Conservation (phyloP, 2,113 vertebrate genomes). For the Centropus bengalensis region DNA sequence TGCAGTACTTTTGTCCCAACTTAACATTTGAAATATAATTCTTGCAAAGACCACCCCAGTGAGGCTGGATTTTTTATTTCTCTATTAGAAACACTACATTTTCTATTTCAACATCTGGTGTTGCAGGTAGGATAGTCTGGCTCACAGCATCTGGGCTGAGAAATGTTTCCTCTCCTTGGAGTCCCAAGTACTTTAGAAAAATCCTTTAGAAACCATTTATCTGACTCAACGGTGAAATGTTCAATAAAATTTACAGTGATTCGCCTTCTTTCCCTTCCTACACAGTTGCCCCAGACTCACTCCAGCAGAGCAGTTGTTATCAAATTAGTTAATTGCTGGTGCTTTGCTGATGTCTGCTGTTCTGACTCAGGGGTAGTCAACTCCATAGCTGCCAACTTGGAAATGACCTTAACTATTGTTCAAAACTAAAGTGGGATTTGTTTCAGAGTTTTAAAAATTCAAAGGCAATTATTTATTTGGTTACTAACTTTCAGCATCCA, state of each 20-base stretch:
- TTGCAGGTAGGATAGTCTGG: not conserved
- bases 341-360: slow-evolving; percentile 50
- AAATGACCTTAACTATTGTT: not conserved
- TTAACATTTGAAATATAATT: not conserved
- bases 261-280: not conserved
- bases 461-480: not conserved
- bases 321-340: slow-evolving; percentile 38
- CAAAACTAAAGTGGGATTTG: not conserved
- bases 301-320: slow-evolving; percentile 50
- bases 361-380: not conserved
- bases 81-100: not conserved
- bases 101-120: slow-evolving; percentile 10
- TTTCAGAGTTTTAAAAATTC: not conserved
- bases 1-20: not conserved
- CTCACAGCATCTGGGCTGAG: slow-evolving; percentile 61
- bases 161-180: slow-evolving; percentile 42
- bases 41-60: not conserved
- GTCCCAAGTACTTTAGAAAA: slow-evolving; percentile 24
- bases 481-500: not conserved
- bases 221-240: not conserved
- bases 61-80: not conserved
- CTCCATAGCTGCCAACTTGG: not conserved
- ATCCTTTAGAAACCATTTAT: slow-evolving; percentile 55
- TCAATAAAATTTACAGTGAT: slow-evolving; percentile 21
- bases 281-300: slow-evolving; percentile 11